A percentile compares a stretch with the other conserved stretches of the same genome.
Evolutionary conservation across 2,113 vertebrate genomes (phyloP).

Genomic region (Eolophus roseicapilla): DNA sequence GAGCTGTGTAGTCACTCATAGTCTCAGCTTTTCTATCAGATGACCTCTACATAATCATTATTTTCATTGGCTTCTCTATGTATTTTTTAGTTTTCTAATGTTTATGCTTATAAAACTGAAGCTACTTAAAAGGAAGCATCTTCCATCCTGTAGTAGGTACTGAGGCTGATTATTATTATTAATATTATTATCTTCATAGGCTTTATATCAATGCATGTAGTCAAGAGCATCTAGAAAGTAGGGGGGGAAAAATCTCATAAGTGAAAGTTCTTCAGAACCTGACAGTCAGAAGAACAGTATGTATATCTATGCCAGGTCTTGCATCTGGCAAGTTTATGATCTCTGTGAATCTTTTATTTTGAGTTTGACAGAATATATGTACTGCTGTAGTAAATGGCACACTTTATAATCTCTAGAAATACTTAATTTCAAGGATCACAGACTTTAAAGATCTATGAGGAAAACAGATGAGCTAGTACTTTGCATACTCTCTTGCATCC

Average conservation of each 20-base stretch:
- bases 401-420: neutral
- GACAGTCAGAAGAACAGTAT: neutral
- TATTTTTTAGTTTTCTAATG: neutral
- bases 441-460: neutral
- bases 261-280: neutral
- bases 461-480: neutral
- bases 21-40: neutral
- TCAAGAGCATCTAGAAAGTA: neutral
- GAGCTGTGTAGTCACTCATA: neutral
- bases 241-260: neutral
- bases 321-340: neutral
- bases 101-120: neutral
- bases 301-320: neutral
- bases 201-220: neutral
- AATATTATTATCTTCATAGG: neutral
- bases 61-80: neutral
- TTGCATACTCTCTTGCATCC: neutral
- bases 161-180: neutral
- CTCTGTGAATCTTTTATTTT: neutral
- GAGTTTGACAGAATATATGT: neutral
- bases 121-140: neutral
- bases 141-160: neutral
- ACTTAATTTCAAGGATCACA: slow-evolving; percentile 3
- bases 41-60: neutral
- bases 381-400: neutral